Base-by-base conservation (phyloP, 2,888 invertebrate genomes). In the Thumatha senex region DNA sequence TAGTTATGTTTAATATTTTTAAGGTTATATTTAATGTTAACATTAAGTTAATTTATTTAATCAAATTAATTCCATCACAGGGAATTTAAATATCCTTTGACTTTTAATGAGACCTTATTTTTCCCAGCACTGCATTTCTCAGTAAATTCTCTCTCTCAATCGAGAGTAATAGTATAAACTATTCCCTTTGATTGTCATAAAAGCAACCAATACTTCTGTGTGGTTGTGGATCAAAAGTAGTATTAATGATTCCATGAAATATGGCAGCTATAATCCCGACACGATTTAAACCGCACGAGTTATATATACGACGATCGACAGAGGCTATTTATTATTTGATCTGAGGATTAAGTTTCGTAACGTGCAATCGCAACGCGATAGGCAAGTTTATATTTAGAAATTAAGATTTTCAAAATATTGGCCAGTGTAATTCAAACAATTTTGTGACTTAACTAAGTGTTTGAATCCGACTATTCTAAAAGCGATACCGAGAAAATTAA, bases 11-110 rank as follows among this genome's bases (percentile, higher is more conserved):
- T n/a, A n/a, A n/a, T n/a, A n/a, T n/a, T n/a, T n/a, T n/a, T n/a
- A n/a, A n/a, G n/a, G n/a, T n/a, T n/a, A n/a, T n/a, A n/a, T n/a
- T n/a, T n/a, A n/a, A n/a, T n/a, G n/a, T n/a, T n/a, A n/a, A n/a
- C n/a, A n/a, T n/a, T n/a, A n/a, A n/a, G n/a, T n/a, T n/a, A n/a
- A n/a, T n/a, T n/a, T n/a, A 48, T 31, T 51, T 43, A 41, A 46
- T 41, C 36, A 40, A 47, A 35, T 45, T n/a, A n/a, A n/a, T 44
- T 35, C 15, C 31, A 44, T 40, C 44, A 24, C 35, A 38, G 13
- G 13, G 29, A 30, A 44, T 30, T 44, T 52, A 24, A 39, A 45
- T 47, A 43, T 24, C 10, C 24, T 15, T 44, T 30, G 10, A 7
- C 12, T 31, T 39, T 39, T 10, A 7, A 24, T 14, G 13, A 30